Base-by-base conservation (phyloP, 2,888 invertebrate genomes). In the Mythimna vitellina region DNA sequence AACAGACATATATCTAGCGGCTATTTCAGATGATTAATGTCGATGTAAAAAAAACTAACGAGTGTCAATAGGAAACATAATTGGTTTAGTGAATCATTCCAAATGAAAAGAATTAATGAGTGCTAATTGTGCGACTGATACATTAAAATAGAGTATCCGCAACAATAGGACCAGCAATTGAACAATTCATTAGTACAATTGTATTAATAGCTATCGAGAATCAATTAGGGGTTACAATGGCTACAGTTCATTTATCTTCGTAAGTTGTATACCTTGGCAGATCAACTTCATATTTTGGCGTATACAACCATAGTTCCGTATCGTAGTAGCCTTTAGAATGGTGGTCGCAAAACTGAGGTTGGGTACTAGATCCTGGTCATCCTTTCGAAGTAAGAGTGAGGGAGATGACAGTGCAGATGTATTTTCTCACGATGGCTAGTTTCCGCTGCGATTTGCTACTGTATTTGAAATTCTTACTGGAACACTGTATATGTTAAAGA, bases 31-130 rank as follows among this genome's bases (percentile, higher is more conserved):
- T 46, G 46, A 46, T 46, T 6, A 46, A 46, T 46, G 20, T 20
- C 6, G 6, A 46, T 46, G 17, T 46, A 46, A 5, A 46, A 46
- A 46, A 17, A 46, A 17, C 17, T 46, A 17, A 46, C 6, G 46
- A 46, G 6, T 17, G 6, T 5, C 60, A 51, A 56, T 42, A 57
- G 14, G 17, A 68, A 58, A 58, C 14, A 49, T 49, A 67, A 77
- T 65, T 57, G 32, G 6, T 12, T 67, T 54, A 77, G 32, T 62
- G 60, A 71, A 70, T 73, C 60, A 69, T 70, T 73, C 42, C 32
- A 22, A 65, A 68, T 69, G 69, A 79, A 78, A 63, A 65, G 53
- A 78, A 32, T 25, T 70, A 78, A 81, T 64, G 65, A 73, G 49
- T 49, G 49, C 58, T 79, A 81, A 73, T 79, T 53, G 62, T 58